These are phyloP conservation scores for Trypoxylon attenuatum DNA, from an alignment of 2,888 invertebrate species.

Conservation along the genomic window DNA sequence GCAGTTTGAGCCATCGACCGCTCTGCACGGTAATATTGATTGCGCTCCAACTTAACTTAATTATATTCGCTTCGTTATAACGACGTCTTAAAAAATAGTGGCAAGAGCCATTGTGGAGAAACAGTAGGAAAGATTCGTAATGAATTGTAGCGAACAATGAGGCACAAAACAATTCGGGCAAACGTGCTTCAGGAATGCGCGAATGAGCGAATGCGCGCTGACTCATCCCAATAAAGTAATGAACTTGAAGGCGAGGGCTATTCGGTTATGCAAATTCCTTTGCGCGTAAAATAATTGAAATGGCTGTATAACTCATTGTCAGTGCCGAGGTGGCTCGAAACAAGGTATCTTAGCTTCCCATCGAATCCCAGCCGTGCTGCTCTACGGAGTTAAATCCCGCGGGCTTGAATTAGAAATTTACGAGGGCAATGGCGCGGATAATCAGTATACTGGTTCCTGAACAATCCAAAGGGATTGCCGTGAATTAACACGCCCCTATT, in stretches of 20 bases:
- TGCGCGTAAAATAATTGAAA: slow-evolving; percentile 29
- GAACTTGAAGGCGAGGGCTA: slow-evolving; percentile 11
- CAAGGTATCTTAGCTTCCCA: background rate
- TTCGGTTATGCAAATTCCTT: slow-evolving; percentile 29
- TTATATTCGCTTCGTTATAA: no score
- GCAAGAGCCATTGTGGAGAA: background rate
- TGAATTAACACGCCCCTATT: slow-evolving; percentile 2
- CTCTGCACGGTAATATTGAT: no score
- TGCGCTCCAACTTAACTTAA: no score
- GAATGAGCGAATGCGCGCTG: background rate
- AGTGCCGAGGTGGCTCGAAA: background rate
- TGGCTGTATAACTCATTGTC: slow-evolving; percentile 1
- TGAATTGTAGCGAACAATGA: background rate
- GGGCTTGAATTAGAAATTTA: slow-evolving; percentile 24
- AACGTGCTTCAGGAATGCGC: no score
- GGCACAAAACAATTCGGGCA: no score
- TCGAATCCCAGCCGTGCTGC: background rate
- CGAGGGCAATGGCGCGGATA: slow-evolving; percentile 13
- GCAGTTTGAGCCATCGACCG: no score
- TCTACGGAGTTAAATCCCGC: slow-evolving; percentile 7
- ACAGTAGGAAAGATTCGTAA: no score
- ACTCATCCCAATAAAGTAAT: slow-evolving; percentile 11
- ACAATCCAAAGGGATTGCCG: slow-evolving; percentile 10
- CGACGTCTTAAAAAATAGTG: no score
- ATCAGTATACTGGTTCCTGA: slow-evolving; percentile 11